phyloP scores from a whole-genome alignment of 1,140 invertebrate species.

The Aporrectodea caliginosa region DNA sequence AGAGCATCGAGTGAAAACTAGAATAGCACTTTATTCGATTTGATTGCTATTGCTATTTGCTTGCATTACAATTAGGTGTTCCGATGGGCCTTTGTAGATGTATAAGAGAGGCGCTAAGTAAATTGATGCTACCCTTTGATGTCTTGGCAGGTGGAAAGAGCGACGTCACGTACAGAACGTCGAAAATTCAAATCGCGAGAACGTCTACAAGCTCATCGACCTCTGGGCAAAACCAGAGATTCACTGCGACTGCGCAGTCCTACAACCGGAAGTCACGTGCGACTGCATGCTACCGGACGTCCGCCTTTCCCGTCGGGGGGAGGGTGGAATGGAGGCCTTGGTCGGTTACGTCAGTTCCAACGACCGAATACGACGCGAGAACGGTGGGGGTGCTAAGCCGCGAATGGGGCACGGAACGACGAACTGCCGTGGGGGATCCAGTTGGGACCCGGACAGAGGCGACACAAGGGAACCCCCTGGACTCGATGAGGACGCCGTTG shows the following conservation, averaged over 20 bases:
- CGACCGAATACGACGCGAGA: not conserved
- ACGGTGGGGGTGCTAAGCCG: not conserved
- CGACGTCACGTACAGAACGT: not conserved
- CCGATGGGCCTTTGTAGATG: too few species aligned
- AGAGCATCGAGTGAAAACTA: too few species aligned
- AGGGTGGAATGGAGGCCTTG: not conserved
- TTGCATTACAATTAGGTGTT: too few species aligned
- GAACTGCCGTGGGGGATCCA: not conserved
- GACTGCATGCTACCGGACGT: not conserved
- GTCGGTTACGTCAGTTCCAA: not conserved
- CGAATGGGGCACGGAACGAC: too few species aligned
- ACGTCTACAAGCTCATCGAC: not conserved
- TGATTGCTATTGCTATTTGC: too few species aligned
- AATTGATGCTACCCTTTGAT: too few species aligned
- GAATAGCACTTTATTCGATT: too few species aligned
- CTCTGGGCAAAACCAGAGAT: not conserved
- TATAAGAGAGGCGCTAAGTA: too few species aligned
- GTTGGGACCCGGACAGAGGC: not conserved
- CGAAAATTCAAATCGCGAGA: not conserved
- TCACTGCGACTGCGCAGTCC: not conserved
- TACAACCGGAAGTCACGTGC: not conserved
- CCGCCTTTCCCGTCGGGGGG: not conserved
- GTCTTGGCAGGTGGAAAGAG: not conserved
- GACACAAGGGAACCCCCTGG: not conserved
- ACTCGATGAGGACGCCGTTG: not conserved